Evolutionary conservation across 2,113 vertebrate species (phyloP), one percentile per base, ranked within the genome.

Genomic region (Cepphus grylle): DNA sequence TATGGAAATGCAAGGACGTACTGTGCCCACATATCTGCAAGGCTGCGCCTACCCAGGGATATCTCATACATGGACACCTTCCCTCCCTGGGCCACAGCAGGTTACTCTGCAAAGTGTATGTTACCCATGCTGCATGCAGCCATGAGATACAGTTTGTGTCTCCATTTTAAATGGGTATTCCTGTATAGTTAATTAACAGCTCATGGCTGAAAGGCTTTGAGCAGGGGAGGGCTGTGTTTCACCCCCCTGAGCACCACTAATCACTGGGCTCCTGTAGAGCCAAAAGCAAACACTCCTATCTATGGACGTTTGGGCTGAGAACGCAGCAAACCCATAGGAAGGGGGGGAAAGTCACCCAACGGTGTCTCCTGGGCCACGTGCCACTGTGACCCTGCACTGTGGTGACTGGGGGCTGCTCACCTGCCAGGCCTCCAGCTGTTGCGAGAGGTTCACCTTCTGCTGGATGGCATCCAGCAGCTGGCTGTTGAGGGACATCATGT

Each of bases 391-490:
- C 52, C 58, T 66, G 58, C 49, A 52, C 56, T 67, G 80, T 1
- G 0, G 18, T 36, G 65, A 8, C 17, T 0, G 0, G 21, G 56
- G 18, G n/a, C 58, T 81, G 92, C 97, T 97, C 97, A 99, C 99
- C 99, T 99, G 99, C 99, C 99, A 99, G 79, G 99, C 99, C 98
- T 99, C 99, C 94, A 99, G 99, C 98, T 99, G 99, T 98, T 99
- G 99, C 0, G 99, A 99, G 97, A 99, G 98, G 97, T 99, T 99
- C 96, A 99, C 98, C 94, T 99, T 99, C 98, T 99, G 99, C 98
- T 99, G 99, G 97, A 99, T 99, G 97, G 99, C 99, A 1, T 99
- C 99, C 97, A 99, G 97, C 76, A 99, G 98, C 94, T 99, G 99
- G 97, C 98, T 99, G 91, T 99, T 99, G 87, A 99, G 98, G 97